Evolutionary conservation across 2,888 invertebrate species (phyloP).

Genomic region (Trachelus troglodyta): DNA sequence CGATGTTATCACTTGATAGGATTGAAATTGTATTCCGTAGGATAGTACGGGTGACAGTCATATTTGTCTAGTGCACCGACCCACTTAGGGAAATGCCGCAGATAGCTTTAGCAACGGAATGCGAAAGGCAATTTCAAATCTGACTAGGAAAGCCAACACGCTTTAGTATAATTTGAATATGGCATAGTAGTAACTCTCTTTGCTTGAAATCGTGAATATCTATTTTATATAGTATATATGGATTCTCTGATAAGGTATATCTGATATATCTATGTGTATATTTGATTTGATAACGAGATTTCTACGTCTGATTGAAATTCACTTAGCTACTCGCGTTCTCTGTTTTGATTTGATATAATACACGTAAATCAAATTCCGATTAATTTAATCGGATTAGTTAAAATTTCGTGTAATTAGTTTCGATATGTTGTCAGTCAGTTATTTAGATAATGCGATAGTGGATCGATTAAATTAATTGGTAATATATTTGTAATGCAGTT

Average conservation of each 20-base stretch:
- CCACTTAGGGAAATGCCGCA: conserved; percentile 38
- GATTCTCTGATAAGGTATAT: neutral
- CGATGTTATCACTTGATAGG: conserved; percentile 23
- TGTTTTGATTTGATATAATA: neutral
- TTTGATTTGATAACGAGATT: neutral
- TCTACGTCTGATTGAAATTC: neutral
- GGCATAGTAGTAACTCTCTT: conserved; percentile 28
- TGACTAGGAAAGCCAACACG: neutral
- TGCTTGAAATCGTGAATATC: conserved; percentile 19
- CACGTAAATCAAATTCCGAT: neutral
- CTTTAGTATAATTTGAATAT: conserved; percentile 39
- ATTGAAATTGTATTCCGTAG: conserved; percentile 39
- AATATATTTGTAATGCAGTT: neutral
- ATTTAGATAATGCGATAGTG: neutral
- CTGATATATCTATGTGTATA: neutral
- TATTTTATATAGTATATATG: neutral
- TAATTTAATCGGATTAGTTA: neutral
- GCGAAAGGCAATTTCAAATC: conserved; percentile 11
- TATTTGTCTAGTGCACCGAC: conserved; percentile 17
- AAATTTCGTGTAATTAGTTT: neutral
- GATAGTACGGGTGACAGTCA: neutral
- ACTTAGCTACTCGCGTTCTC: neutral
- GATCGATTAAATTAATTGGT: neutral
- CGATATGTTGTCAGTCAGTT: neutral
- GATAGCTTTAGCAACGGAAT: conserved; percentile 35